Conservation (phyloP, 2,888 invertebrate species). For the Timema podura region DNA sequence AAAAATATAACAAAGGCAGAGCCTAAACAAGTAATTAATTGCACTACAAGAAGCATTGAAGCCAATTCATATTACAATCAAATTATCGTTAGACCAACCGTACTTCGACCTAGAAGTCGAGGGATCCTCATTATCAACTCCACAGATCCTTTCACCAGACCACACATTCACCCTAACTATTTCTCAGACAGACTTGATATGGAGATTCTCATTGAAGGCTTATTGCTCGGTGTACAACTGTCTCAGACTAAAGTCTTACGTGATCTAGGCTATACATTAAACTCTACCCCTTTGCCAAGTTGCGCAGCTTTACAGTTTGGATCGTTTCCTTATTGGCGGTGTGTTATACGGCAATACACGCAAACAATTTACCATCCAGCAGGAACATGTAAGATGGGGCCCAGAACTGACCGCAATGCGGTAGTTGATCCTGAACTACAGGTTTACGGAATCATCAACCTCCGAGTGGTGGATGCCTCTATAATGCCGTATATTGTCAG, state of each 20-base stretch:
- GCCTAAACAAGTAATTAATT: no score
- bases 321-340: neutral
- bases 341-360: slow-evolving; percentile 1
- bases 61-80: neutral
- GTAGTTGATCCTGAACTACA: slow-evolving; percentile 9
- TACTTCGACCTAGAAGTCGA: neutral
- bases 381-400: slow-evolving; percentile 12
- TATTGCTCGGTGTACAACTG: neutral
- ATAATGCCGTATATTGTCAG: neutral
- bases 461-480: slow-evolving; percentile 12
- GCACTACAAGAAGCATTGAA: no score
- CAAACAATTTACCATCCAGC: slow-evolving; percentile 8
- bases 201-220: neutral
- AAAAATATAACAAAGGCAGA: no score
- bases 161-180: slow-evolving; percentile 8
- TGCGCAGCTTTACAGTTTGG: neutral
- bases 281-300: neutral
- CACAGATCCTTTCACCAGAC: neutral
- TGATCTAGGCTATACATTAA: neutral
- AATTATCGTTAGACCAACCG: neutral
- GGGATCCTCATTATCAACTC: neutral
- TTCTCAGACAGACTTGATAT: neutral
- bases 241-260: neutral
- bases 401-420: neutral
- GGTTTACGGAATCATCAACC: neutral